A percentile compares a stretch with the other conserved stretches of the same genome.
phyloP scores from a whole-genome alignment of 2,888 invertebrate species.

The Physocephala rufipes region DNA sequence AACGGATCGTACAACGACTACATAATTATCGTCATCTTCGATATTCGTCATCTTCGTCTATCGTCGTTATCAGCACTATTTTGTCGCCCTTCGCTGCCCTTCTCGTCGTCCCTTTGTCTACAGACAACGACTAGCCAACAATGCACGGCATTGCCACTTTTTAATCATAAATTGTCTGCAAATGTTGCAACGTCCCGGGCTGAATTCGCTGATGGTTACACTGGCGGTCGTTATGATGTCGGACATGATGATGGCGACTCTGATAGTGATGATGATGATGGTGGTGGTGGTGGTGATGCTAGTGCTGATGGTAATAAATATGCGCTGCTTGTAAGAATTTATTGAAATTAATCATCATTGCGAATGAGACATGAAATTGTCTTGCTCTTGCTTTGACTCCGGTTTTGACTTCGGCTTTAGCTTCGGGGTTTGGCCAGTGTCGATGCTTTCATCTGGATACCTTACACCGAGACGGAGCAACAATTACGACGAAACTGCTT shows the following conservation, averaged over 20 bases:
- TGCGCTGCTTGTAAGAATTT: constrained; percentile 54
- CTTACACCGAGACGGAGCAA: neutral
- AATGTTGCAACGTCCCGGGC: constrained; percentile 7
- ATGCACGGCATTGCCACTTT: neutral
- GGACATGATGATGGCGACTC: no score
- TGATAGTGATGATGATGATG: neutral
- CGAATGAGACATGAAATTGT: constrained; percentile 34
- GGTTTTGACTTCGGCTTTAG: neutral
- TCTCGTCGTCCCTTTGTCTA: constrained; percentile 28
- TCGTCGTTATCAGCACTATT: neutral
- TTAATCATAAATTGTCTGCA: constrained; percentile 13
- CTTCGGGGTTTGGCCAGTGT: neutral
- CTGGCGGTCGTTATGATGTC: no score
- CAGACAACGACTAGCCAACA: neutral
- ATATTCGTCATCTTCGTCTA: no score
- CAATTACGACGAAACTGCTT: neutral
- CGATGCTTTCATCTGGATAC: neutral
- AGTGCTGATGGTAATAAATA: constrained; percentile 12
- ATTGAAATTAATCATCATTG: constrained; percentile 61
- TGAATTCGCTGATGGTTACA: no score
- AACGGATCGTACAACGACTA: no score
- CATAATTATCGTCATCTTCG: neutral
- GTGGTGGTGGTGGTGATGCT: neutral
- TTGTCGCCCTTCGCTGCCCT: neutral
- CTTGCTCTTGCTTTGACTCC: neutral